Evolutionary conservation across 2,797 vertebrate genomes (phyloP).

Genomic region (Alauda arvensis): DNA sequence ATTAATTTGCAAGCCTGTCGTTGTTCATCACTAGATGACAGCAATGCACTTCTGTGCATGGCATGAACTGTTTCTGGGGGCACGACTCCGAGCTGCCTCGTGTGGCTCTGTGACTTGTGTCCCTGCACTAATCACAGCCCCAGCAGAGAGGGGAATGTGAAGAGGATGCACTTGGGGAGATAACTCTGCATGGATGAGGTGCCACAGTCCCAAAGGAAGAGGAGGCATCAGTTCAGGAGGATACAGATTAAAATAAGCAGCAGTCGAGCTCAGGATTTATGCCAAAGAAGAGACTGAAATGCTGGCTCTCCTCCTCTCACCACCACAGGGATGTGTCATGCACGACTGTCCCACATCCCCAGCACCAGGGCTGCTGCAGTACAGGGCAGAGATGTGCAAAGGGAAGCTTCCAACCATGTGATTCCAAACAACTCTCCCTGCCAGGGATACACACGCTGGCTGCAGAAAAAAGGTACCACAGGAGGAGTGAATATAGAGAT

Average conservation of each 20-base stretch:
- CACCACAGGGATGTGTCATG: neutral
- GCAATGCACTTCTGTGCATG: constrained; percentile 22
- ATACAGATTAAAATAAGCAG: neutral
- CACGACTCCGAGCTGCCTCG: neutral
- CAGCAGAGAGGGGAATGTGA: neutral
- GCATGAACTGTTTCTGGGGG: neutral
- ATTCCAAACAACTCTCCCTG: neutral
- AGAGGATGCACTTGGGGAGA: neutral
- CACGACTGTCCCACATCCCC: too few species aligned
- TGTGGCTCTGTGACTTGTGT: neutral
- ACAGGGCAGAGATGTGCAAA: neutral
- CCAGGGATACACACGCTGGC: neutral
- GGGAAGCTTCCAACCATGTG: neutral
- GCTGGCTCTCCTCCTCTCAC: neutral
- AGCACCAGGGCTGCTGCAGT: neutral
- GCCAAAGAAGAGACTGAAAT: neutral
- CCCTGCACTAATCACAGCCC: neutral
- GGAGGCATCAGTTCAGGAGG: neutral
- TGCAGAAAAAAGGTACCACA: neutral
- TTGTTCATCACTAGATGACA: constrained; percentile 56
- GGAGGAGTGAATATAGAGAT: neutral
- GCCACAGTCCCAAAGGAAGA: neutral
- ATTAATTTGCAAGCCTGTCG: constrained; percentile 14
- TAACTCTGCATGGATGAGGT: neutral
- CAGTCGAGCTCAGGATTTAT: neutral